Evolutionary conservation across 1,140 invertebrate genomes (phyloP), one percentile per base, ranked within the genome.

Genomic region (Aculops lycopersici): DNA sequence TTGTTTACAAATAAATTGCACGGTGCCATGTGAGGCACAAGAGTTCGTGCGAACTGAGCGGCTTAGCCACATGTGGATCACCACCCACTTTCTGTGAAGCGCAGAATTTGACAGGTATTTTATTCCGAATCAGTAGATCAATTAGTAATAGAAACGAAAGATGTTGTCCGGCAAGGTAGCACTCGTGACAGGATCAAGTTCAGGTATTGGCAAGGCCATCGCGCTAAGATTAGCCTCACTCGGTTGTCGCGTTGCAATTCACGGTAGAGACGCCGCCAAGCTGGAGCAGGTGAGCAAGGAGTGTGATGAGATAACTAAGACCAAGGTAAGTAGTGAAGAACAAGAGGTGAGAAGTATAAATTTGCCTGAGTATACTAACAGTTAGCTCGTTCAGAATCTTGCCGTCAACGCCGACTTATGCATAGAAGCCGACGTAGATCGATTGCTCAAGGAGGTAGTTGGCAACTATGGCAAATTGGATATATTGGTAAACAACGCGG

Each of bases 401-500:
- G n/a, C n/a, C n/a, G 24, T 41, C 15, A 31, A 41, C 15, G 41
- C 21, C 38, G 37, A 41, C 20, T 16, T 41, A 14, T 13, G 15
- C 20, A 13, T 41, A n/a, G 12, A 40, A n/a, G n/a, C 14, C 2
- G 15, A 39, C 12, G 16, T 24, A 5, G 16, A 39, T 3, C 31
- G 21, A 17, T 36, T 43, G 38, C 15, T 43, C 20, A n/a, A 43
- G 12, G 14, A 24, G 31, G 41, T 38, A 3, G 19, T 42, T 2
- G 15, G 12, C 2, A 20, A 17, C 20, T 42, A 40, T 20, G 41
- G 41, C 31, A 35, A 15, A 3, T 20, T 42, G 2, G 38, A 42
- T 18, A 16, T 42, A 13, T 35, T 42, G 37, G 39, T 42, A 13
- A 42, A 42, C 19, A 42, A 42, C 31, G 41, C 41, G 21, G 41